Conservation (phyloP, 1,140 invertebrate species). For the Drusus annulatus region DNA sequence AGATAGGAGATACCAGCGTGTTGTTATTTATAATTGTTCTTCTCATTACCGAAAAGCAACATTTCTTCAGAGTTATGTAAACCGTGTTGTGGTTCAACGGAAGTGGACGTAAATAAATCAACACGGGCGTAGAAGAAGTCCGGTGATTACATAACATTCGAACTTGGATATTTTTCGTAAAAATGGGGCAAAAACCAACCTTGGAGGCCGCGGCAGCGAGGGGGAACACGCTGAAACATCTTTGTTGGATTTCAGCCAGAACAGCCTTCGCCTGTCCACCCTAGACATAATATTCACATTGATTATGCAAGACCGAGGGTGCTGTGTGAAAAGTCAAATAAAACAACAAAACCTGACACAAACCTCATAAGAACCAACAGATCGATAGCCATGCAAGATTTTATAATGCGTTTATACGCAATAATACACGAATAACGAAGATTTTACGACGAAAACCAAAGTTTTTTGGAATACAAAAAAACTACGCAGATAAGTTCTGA, state of each 20-base stretch:
- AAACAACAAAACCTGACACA: constrained; percentile 29
- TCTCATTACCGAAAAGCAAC: too few relatives aligned
- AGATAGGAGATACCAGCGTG: too few relatives aligned
- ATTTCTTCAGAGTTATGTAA: neutral
- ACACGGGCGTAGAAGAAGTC: constrained; percentile 10
- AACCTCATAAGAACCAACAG: neutral
- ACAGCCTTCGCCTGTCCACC: constrained; percentile 67
- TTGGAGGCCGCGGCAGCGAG: constrained; percentile 80
- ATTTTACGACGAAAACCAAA: neutral
- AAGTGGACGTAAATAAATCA: neutral
- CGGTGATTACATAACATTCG: constrained; percentile 49
- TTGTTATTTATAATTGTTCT: too few relatives aligned
- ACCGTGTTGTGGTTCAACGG: too few relatives aligned
- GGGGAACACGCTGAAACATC: constrained; percentile 84
- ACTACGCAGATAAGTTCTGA: neutral
- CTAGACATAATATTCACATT: constrained; percentile 61
- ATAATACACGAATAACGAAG: neutral
- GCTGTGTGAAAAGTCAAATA: constrained; percentile 9
- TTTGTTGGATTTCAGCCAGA: constrained; percentile 75
- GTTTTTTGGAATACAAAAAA: neutral
- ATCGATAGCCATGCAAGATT: neutral
- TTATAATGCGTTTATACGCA: neutral
- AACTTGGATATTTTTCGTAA: constrained; percentile 33
- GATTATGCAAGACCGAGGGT: constrained; percentile 47
- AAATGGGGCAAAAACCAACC: constrained; percentile 60